Evolutionary conservation across 2,113 vertebrate genomes (phyloP).

Genomic region (Morphnarchus princeps): DNA sequence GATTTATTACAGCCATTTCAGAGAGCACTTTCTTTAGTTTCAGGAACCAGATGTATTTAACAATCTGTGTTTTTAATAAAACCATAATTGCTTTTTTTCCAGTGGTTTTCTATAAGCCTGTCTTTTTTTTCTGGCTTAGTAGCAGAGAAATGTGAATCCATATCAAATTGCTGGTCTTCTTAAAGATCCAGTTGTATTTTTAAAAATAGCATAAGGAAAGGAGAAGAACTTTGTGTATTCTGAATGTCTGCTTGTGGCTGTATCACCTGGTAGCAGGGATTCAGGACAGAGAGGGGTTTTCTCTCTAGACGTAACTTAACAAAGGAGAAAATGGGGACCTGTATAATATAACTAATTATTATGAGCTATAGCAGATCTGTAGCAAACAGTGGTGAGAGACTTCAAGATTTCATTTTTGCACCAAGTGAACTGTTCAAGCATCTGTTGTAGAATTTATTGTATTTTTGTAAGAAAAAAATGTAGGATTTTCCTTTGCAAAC

Average conservation of each 20-base stretch:
- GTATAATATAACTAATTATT: not conserved
- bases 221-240: not conserved
- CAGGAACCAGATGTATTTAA: conserved; percentile 65
- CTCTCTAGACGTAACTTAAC: not conserved
- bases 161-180: not conserved
- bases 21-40: conserved; percentile 58
- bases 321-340: not conserved
- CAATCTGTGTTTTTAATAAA: conserved; percentile 67
- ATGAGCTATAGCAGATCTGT: not conserved
- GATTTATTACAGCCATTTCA: conserved; percentile 64
- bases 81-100: conserved; percentile 41
- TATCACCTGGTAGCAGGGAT: not conserved
- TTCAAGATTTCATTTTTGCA: not conserved
- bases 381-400: not conserved
- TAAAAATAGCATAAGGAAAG: not conserved
- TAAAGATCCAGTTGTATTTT: not conserved
- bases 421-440: not conserved
- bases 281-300: not conserved
- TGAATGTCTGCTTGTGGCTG: not conserved
- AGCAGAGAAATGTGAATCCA: conserved; percentile 7
- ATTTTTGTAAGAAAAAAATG: not conserved
- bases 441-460: not conserved
- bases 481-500: not conserved
- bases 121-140: not conserved
- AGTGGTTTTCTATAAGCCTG: conserved; percentile 3